Base-by-base conservation (phyloP, 2,888 invertebrate species). In the Furcula furcula region DNA sequence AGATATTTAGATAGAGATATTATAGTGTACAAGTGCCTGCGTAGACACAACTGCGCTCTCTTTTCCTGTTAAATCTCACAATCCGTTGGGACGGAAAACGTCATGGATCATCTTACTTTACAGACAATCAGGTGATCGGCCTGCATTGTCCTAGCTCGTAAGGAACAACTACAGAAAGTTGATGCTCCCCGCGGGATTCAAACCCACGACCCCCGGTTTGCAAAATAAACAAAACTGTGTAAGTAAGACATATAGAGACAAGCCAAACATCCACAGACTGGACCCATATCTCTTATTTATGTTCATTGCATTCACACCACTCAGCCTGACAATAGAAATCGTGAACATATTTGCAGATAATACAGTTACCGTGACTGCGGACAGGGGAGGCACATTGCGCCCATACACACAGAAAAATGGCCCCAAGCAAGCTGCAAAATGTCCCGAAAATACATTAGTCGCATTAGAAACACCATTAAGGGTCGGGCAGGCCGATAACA, bases 381-480 rank as follows among this genome's bases (percentile, higher is more conserved):
- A 77, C 75, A 61, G 60, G 68, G 67, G 73, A 65, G 67, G 66
- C 68, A 77, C 74, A 76, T 69, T 77, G 74, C 56, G 66, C 57
- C 74, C 81, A 75, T 75, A 79, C 80, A 78, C 77, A 87, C 76
- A 84, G 80, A 88, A 85, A 85, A 86, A 85, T 83, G 76, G 77
- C 85, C 80, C 62, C 67, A 72, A 78, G 87, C 86, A 83, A 82
- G 84, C 87, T 87, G 87, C 86, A 86, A 82, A 87, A 86, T 87
- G 88, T 87, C 83, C 80, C 83, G 66, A 85, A 87, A 87, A 84
- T 82, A 85, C 86, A 88, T 88, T 88, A 88, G 82, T 58, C 72
- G 84, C 86, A 87, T 87, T 86, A 86, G 86, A 86, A 81, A 79
- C 76, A 79, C 82, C 81, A 83, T 85, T 83, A 86, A 77, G 85